These are phyloP conservation scores for Platichthys flesus DNA, from an alignment of 2,113 vertebrate genomes.

Conservation along the genomic window DNA sequence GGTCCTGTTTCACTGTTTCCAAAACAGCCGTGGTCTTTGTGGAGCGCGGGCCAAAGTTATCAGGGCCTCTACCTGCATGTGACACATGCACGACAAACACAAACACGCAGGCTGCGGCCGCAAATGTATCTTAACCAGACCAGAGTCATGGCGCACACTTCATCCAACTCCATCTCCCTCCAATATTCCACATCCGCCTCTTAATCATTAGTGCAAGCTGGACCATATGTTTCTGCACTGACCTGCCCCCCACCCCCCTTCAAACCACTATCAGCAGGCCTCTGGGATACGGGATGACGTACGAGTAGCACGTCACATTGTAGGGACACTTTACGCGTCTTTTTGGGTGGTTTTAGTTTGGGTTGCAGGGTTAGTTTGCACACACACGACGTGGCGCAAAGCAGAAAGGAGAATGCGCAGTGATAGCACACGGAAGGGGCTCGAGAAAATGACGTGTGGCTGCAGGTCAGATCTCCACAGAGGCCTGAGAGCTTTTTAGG, in stretches of 20 bases:
- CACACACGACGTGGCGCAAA: neutral
- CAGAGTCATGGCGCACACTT: slow-evolving; percentile 54
- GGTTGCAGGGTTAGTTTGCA: too few relatives aligned
- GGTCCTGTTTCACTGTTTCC: slow-evolving; percentile 73
- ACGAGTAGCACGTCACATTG: neutral
- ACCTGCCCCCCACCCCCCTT: slow-evolving; percentile 37
- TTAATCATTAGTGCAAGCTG: slow-evolving; percentile 67
- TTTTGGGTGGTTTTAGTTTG: neutral
- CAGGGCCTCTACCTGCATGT: slow-evolving; percentile 57
- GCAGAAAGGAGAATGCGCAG: neutral
- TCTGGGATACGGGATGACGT: neutral
- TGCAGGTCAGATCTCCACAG: neutral
- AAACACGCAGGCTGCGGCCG: slow-evolving; percentile 14
- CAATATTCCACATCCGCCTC: slow-evolving; percentile 76
- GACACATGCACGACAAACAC: slow-evolving; percentile 25
- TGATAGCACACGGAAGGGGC: neutral
- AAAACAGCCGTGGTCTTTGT: slow-evolving; percentile 61
- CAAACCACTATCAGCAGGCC: slow-evolving; percentile 50
- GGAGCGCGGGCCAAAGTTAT: slow-evolving; percentile 17
- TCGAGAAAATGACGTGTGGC: neutral
- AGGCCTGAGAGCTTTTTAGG: neutral
- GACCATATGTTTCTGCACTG: slow-evolving; percentile 73
- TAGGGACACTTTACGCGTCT: too few relatives aligned
- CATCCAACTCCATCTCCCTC: slow-evolving; percentile 46
- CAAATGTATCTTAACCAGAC: slow-evolving; percentile 18